A percentile compares a stretch with the other conserved stretches of the same genome.
phyloP scores from a whole-genome alignment of 2,797 vertebrate species.

The Loris lydekkerianus region DNA sequence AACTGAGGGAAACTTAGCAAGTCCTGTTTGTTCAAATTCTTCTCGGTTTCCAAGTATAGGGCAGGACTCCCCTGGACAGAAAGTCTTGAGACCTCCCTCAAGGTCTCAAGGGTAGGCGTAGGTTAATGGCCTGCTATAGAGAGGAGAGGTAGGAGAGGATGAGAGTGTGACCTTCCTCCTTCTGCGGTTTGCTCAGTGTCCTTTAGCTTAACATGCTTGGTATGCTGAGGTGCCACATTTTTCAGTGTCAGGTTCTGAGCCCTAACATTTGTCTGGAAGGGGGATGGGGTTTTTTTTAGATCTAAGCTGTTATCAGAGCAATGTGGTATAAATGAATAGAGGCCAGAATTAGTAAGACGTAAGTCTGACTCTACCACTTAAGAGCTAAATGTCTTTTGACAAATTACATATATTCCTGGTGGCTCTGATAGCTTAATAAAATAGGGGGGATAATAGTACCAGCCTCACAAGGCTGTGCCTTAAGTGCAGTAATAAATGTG shows the following conservation, averaged over 20 bases:
- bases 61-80: not conserved
- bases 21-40: not conserved
- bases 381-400: constrained; percentile 46
- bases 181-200: not conserved
- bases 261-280: not conserved
- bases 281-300: not conserved
- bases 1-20: not conserved
- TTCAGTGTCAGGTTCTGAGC: not conserved
- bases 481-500: constrained; percentile 18
- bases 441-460: not conserved
- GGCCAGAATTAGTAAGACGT: not conserved
- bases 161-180: not conserved
- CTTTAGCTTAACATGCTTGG: constrained; percentile 28
- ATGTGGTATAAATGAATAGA: constrained; percentile 14
- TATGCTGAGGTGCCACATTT: not conserved
- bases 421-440: not conserved
- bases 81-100: not conserved
- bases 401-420: not conserved
- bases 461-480: not conserved
- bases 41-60: not conserved
- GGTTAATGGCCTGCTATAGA: not conserved
- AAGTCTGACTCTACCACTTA: not conserved
- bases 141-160: not conserved
- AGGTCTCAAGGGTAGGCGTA: not conserved
- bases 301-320: not conserved